Evolutionary conservation across 2,113 vertebrate species (phyloP), one percentile per base, ranked within the genome.

Genomic region (Antennarius striatus): DNA sequence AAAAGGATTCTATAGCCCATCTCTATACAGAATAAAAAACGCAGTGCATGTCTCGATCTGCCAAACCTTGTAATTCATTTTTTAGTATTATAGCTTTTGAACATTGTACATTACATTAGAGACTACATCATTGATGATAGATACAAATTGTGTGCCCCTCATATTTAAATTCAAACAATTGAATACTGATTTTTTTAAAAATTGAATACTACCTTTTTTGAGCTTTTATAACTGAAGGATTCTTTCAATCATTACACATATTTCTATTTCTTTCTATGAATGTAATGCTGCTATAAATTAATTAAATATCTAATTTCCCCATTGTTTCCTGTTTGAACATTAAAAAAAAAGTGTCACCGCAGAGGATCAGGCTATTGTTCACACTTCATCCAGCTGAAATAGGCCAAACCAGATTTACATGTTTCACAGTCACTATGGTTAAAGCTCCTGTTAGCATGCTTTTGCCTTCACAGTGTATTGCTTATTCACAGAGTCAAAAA

Each of bases 401-500:
- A 5, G 13, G 46, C 14, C 2, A n/a, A 13, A 57, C 46, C 14
- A 13, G 42, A 64, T 70, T 65, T 36, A 54, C 16, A 16, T 57
- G 32, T 36, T 45, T 57, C 17, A 40, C 40, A 28, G 43, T 36
- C 10, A 9, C 30, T 8, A 5, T 50, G 9, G 10, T 13, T 28
- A 28, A 5, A 56, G 12, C 28, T 15, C 54, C 29, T 14, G 15
- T 13, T 2, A 15, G 49, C 2, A 15, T 45, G 28, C 40, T 17
- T 0, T 42, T 3, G 29, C 53, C n/a, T 36, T 56, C 6, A 40
- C 1, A 1, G 54, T 36, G 15, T 39, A 5, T 46, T 4, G 3
- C 7, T n/a, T 57, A 49, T 54, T 67, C 56, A 61, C 16, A 36
- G 12, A 15, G 28, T 66, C 32, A 50, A 30, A 73, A 63, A 47